Evolutionary conservation across 2,888 invertebrate species (phyloP).

Genomic region (Calephelis perditalis): DNA sequence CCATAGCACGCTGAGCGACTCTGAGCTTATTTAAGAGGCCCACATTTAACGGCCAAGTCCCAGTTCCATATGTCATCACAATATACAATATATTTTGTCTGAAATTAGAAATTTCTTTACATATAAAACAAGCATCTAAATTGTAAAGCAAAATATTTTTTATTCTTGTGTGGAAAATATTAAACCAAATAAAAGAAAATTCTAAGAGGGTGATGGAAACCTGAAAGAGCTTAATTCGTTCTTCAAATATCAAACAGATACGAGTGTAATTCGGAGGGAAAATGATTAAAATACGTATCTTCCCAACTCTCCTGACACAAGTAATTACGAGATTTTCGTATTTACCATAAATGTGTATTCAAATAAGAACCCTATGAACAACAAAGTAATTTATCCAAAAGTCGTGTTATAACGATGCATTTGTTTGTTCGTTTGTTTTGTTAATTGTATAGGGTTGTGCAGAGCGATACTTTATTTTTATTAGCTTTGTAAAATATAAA

Average conservation of each 20-base stretch:
- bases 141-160: constrained; percentile 1
- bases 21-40: too few species aligned
- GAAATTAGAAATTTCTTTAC: too few species aligned
- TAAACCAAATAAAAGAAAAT: constrained; percentile 1
- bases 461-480: too few species aligned
- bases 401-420: constrained; percentile 21
- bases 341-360: constrained; percentile 17
- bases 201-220: constrained; percentile 2
- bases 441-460: constrained; percentile 14
- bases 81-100: too few species aligned
- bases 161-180: constrained; percentile 5
- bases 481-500: background rate
- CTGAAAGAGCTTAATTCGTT: constrained; percentile 5
- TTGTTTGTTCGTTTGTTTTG: constrained; percentile 19
- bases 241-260: constrained; percentile 11
- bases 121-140: background rate
- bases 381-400: constrained; percentile 22
- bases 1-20: too few species aligned
- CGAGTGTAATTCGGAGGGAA: constrained; percentile 10
- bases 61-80: too few species aligned
- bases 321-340: constrained; percentile 16
- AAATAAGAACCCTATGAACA: constrained; percentile 20
- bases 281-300: constrained; percentile 12
- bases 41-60: too few species aligned
- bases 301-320: constrained; percentile 13